Percentiles rank a stretch among this genome's conserved stretches.
phyloP scores from a whole-genome alignment of 2,797 vertebrate genomes.

The Danio choprae region DNA sequence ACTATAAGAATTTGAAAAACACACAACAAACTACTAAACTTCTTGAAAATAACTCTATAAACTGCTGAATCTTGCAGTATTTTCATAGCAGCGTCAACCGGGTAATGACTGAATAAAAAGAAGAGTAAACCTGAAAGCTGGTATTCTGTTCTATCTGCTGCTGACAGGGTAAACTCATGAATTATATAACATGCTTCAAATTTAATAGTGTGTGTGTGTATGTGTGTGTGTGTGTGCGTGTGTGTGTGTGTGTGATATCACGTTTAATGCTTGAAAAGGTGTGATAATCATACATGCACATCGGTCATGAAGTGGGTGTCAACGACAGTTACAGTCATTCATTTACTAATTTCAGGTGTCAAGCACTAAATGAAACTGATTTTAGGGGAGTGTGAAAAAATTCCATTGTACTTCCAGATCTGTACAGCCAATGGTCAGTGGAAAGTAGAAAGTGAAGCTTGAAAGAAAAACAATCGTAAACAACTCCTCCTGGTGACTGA shows the following conservation, averaged over 20 bases:
- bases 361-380: constrained; percentile 16
- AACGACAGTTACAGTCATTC: constrained; percentile 8
- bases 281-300: not conserved
- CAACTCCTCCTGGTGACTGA: constrained; percentile 23
- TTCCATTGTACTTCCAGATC: not conserved
- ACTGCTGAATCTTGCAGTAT: not conserved
- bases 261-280: not conserved
- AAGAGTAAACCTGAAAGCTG: not conserved
- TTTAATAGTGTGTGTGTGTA: too few relatives aligned
- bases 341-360: constrained; percentile 26
- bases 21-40: not conserved
- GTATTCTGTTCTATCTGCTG: not conserved
- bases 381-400: not conserved
- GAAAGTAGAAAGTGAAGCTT: constrained; percentile 22
- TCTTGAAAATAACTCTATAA: not conserved
- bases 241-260: not conserved
- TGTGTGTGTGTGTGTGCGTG: too few relatives aligned
- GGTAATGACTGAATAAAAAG: not conserved
- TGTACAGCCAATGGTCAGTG: not conserved
- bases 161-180: not conserved
- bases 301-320: not conserved
- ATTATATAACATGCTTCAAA: constrained; percentile 4
- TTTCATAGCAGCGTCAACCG: not conserved
- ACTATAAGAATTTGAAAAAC: not conserved
- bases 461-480: constrained; percentile 34